Evolutionary conservation across 2,888 invertebrate species (phyloP), one percentile per base, ranked within the genome.

Genomic region (Tanytarsus gracilentus): DNA sequence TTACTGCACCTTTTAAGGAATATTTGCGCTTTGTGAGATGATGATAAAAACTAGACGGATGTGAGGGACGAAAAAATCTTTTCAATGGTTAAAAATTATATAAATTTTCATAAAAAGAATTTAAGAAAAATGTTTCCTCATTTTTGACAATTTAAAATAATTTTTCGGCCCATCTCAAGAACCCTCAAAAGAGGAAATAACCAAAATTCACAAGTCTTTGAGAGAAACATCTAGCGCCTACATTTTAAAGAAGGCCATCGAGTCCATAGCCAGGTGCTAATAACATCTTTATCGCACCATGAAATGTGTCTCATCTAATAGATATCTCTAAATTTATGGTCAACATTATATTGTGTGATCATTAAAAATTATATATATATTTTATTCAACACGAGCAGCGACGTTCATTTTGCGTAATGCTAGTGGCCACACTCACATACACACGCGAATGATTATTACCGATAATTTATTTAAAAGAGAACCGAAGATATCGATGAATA

Each of bases 331-430:
- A 49, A 49, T 49, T 25, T 49, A 26, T 26, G 49, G 26, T 49
- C 25, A 49, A 26, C 27, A 49, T 26, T 16, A 49, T 18, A 25
- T 49, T n/a, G n/a, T n/a, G n/a, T n/a, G n/a, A n/a, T n/a, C n/a
- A n/a, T n/a, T n/a, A n/a, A n/a, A n/a, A n/a, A n/a, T n/a, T n/a
- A n/a, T n/a, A n/a, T n/a, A n/a, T n/a, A n/a, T n/a, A n/a, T n/a
- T n/a, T n/a, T n/a, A n/a, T n/a, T n/a, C n/a, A 26, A 26, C 7
- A 26, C 11, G n/a, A 26, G 25, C 25, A 50, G 50, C 50, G 16
- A 50, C 26, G 9, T 55, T 55, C 55, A 55, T 55, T 55, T 55
- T 55, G 55, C 55, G 55, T 55, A 55, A 55, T 26, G 14, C 39
- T 4, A 40, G 55, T 26, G 11, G 55, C 39, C 39, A 25, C 33